A percentile compares a stretch with the other conserved stretches of the same genome.
Evolutionary conservation across 2,888 invertebrate genomes (phyloP).

Genomic region (Eledone cirrhosa): DNA sequence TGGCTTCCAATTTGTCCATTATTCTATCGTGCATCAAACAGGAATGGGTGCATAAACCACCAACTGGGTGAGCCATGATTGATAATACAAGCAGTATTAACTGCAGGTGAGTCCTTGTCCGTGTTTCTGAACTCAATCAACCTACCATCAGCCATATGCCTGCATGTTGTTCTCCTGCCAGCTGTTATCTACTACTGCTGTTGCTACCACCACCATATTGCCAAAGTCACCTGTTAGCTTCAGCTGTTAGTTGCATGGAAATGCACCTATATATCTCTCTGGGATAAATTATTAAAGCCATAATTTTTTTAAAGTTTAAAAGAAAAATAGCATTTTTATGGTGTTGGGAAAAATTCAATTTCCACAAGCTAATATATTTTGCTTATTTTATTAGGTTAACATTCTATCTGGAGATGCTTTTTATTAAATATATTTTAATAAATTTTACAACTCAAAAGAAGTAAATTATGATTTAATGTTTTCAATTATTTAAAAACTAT

Average conservation of each 20-base stretch:
- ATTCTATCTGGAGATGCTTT: too few relatives aligned
- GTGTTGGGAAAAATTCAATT: not conserved
- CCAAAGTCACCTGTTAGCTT: slow-evolving; percentile 18
- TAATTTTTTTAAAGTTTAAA: not conserved
- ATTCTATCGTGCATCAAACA: slow-evolving; percentile 13
- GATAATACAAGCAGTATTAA: slow-evolving; percentile 16
- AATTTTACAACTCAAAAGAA: too few relatives aligned
- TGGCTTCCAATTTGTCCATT: slow-evolving; percentile 15
- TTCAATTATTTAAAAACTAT: too few relatives aligned
- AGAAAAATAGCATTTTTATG: not conserved
- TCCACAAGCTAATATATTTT: not conserved
- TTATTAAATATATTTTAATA: too few relatives aligned
- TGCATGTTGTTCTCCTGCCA: slow-evolving; percentile 23
- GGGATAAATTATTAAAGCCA: too few relatives aligned
- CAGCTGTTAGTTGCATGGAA: slow-evolving; percentile 24
- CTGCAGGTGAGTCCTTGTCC: slow-evolving; percentile 24
- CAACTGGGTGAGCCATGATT: slow-evolving; percentile 15
- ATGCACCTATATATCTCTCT: slow-evolving; percentile 7
- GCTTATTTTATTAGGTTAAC: slow-evolving; percentile 1
- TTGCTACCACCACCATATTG: slow-evolving; percentile 14
- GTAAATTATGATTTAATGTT: too few relatives aligned
- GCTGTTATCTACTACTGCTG: slow-evolving; percentile 18
- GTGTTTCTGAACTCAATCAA: slow-evolving; percentile 22
- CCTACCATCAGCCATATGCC: slow-evolving; percentile 20
- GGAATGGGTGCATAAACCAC: not conserved